Evolutionary conservation across 2,113 vertebrate genomes (phyloP), one percentile per base, ranked within the genome.

Genomic region (Struthidea cinerea): DNA sequence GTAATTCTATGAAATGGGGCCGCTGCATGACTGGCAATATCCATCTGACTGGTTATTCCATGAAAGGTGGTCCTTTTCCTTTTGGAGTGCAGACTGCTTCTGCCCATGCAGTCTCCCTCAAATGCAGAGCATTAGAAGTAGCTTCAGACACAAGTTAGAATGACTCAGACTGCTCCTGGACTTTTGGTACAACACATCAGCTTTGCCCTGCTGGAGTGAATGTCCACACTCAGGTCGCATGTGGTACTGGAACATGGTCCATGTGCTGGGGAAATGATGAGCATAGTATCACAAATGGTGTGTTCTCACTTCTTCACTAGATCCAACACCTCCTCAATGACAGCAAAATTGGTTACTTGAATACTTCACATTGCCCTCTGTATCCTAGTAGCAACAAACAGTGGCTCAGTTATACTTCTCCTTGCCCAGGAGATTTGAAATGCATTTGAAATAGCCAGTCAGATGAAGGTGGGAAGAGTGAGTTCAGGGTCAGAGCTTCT

Each of bases 201-300:
- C 35, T 84, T 84, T 63, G 6, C 18, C 28, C 10, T 39, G 7
- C 14, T 49, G 18, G 35, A 74, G 13, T 5, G 5, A 74, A 61
- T 42, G 55, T 37, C 39, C 67, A 37, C 0, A 0, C 14, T 79
- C 3, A 16, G 59, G 18, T 69, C 33, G 68, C 21, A 49, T 0
- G 3, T 20, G 35, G 3, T 74, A 47, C 4, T n/a, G 44, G 39
- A 70, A 60, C 1, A 0, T 10, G 6, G 37, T 33, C 42, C 5
- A 0, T 14, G 37, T 50, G 5, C 67, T 68, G 70, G 24, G 9
- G 16, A 30, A 91, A 56, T 24, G 6, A 33, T 59, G 24, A 39
- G 7, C 8, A 4, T n/a, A 53, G 8, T 17, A 4, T 30, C 39
- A 2, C 33, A 80, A 87, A n/a, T 46, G 35, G 9, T 44, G 6